Percentiles rank a stretch among this genome's conserved stretches.
These are phyloP conservation scores for Copidosoma aretas DNA, from an alignment of 2,888 invertebrate species.

Conservation along the genomic window DNA sequence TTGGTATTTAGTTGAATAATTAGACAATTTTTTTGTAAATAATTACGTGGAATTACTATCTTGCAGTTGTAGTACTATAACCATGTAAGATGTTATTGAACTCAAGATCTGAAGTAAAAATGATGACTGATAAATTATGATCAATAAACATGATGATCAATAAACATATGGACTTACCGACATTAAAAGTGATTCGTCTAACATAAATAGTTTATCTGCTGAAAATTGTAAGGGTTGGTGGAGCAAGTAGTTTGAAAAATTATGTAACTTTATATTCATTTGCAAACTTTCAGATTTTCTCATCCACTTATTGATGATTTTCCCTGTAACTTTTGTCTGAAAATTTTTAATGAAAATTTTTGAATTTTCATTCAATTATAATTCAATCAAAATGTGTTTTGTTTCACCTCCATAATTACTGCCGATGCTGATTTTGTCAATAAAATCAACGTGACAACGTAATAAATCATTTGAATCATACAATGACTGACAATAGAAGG, in stretches of 20 bases:
- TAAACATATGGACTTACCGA: neutral
- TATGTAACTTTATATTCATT: neutral
- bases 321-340: neutral
- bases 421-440: neutral
- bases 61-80: conserved; percentile 2
- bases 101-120: conserved; percentile 2
- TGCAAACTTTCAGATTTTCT: neutral
- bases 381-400: no score
- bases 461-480: neutral
- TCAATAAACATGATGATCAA: neutral
- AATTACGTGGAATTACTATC: neutral
- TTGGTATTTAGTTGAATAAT: no score
- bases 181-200: conserved; percentile 1
- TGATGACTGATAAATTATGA: neutral
- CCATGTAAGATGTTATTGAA: neutral
- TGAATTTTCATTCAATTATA: neutral
- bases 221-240: neutral
- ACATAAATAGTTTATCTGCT: neutral
- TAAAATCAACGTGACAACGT: neutral
- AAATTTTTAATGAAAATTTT: neutral
- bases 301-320: conserved; percentile 2
- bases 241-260: neutral
- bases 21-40: no score
- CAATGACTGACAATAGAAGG: neutral
- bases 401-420: neutral